Conservation (phyloP, 2,797 vertebrate genomes). For the Myripristis jacobus region DNA sequence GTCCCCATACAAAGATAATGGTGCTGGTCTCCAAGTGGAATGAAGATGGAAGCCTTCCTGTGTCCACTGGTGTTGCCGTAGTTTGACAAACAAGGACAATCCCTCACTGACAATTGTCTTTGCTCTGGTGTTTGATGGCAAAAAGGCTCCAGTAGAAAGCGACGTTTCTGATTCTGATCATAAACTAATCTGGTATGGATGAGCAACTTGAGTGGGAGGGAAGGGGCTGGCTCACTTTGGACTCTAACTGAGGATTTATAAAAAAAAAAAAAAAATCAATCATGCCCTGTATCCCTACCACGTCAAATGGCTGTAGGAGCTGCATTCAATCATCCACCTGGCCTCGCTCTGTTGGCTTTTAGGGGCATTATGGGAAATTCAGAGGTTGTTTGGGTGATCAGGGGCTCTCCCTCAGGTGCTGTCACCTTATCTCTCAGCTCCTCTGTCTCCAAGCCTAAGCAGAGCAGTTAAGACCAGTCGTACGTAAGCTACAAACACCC, state of each 20-base stretch:
- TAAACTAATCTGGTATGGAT: not conserved
- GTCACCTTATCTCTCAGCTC: slow-evolving; percentile 14
- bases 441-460: slow-evolving; percentile 10
- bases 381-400: slow-evolving; percentile 30
- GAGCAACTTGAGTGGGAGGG: slow-evolving; percentile 7
- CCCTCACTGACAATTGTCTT: not conserved
- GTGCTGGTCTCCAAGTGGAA: slow-evolving; percentile 4
- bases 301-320: slow-evolving; percentile 2
- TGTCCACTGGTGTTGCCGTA: not conserved
- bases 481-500: slow-evolving; percentile 6
- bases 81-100: slow-evolving; percentile 13
- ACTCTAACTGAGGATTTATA: slow-evolving; percentile 10
- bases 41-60: not conserved
- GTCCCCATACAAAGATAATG: not conserved
- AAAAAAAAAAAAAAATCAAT: slow-evolving; percentile 20
- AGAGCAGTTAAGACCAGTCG: not conserved
- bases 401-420: slow-evolving; percentile 15
- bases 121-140: slow-evolving; percentile 3
- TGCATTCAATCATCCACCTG: slow-evolving; percentile 29
- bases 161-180: slow-evolving; percentile 3
- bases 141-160: slow-evolving; percentile 8
- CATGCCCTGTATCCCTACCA: not conserved
- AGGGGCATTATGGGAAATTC: slow-evolving; percentile 31
- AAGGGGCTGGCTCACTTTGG: not conserved
- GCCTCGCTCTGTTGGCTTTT: slow-evolving; percentile 21